Evolutionary conservation across 2,797 vertebrate genomes (phyloP), one percentile per base, ranked within the genome.

Genomic region (Kryptolebias ocellatus): DNA sequence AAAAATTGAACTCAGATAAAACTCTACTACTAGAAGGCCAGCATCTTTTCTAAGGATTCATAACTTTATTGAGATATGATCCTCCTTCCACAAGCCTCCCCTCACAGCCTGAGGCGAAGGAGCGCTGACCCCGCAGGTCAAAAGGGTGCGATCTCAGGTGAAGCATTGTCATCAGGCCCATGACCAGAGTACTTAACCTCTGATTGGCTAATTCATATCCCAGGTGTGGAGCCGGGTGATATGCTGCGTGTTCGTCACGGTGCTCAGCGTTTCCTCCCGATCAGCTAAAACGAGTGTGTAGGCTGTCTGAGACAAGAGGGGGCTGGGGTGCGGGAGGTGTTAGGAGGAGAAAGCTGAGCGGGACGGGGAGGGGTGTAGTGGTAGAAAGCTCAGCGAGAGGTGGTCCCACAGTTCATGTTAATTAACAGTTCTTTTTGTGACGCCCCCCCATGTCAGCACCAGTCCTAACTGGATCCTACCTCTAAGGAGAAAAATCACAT

Each of bases 201-300:
- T 80, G 84, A 89, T 90, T 90, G 85, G 79, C 78, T 83, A 86
- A 92, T 84, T 90, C 81, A 84, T 90, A 91, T 91, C 86, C 89
- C 90, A 94, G 92, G 94, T 93, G 93, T 91, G 84, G 87, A 83
- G 71, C 84, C 3, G 84, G 80, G 70, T 87, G 87, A 91, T 86
- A 86, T 89, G 77, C 54, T 67, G 60, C 83, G 87, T 87, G 89
- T 92, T 87, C 60, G 91, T 93, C 92, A 94, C 78, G 90, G 84
- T 78, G 71, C 80, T 86, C 78, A 68, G 64, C 12, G 57, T 84
- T 85, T 89, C 86, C 87, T 82, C 83, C 80, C 24, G 66, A 80
- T 72, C 74, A 56, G 62, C 54, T 24, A 60, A 81, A 66, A 81
- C 85, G 85, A 88, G 85, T 74, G 83, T 67, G 74, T 65, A 81